Evolutionary conservation across 2,888 invertebrate genomes (phyloP).

Genomic region (Synergus itoensis): DNA sequence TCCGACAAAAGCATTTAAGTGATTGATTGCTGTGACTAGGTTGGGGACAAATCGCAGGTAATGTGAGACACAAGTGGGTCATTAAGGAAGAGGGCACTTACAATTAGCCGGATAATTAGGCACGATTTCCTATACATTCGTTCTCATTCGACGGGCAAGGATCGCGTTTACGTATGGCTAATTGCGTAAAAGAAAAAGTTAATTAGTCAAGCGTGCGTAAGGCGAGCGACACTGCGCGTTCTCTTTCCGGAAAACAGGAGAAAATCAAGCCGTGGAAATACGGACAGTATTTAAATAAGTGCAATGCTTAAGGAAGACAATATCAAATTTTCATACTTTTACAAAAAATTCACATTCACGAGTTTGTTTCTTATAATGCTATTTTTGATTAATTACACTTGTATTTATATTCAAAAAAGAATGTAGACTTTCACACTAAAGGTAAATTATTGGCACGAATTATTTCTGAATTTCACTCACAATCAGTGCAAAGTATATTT

Average conservation of each 20-base stretch:
- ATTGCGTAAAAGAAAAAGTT: slow-evolving; percentile 57
- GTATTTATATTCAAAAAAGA: too few species aligned
- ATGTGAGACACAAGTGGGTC: slow-evolving; percentile 52
- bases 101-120: slow-evolving; percentile 58
- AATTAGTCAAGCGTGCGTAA: slow-evolving; percentile 52
- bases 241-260: slow-evolving; percentile 32
- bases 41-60: slow-evolving; percentile 52
- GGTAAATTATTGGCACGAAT: background rate
- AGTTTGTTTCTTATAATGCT: too few species aligned
- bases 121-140: slow-evolving; percentile 56
- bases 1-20: slow-evolving; percentile 4
- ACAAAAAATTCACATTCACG: too few species aligned
- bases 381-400: too few species aligned
- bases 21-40: slow-evolving; percentile 17
- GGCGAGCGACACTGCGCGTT: slow-evolving; percentile 37
- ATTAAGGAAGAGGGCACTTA: slow-evolving; percentile 51
- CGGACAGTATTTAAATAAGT: slow-evolving; percentile 7
- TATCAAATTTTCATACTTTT: background rate
- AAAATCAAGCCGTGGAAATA: slow-evolving; percentile 36
- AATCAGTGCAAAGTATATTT: slow-evolving; percentile 8
- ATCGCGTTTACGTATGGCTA: slow-evolving; percentile 51
- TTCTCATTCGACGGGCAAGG: slow-evolving; percentile 54
- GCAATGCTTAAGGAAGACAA: background rate
- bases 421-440: too few species aligned
- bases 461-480: background rate